Evolutionary conservation across 1,140 invertebrate species (phyloP), one percentile per base, ranked within the genome.

Genomic region (Drosophila ananassae): DNA sequence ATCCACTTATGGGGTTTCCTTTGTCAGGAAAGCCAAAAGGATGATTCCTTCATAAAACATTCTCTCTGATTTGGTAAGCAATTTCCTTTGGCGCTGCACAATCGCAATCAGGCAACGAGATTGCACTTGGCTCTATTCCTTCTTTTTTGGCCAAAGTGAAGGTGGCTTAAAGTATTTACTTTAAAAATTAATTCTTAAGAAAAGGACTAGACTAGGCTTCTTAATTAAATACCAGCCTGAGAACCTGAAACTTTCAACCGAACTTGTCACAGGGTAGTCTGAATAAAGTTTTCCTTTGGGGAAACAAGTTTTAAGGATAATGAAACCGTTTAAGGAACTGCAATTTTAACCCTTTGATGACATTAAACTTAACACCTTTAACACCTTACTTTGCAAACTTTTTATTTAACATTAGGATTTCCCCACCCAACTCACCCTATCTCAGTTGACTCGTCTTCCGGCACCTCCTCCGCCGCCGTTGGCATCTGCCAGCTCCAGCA

Each of bases 371-470:
- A 17, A 17, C 17, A 17, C 17, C 17, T 17, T 17, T 17, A 17
- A 28, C 25, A 28, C 25, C 25, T 17, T 17, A 28, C 7, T 28
- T 28, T 1, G 7, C 7, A 28, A 28, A 28, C 3, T 13, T 17
- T 41, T 21, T 34, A 28, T 28, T 52, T 5, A 41, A 4, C 3
- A 21, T 5, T 24, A 1, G 4, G 37, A 3, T 12, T 13, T 17
- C 25, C 37, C 24, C 9, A 2, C 28, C 1, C 17, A 46, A 89
- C 89, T 91, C 39, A 91, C 89, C 89, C 73, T 90, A 48, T 77
- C 81, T 91, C 89, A 91, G 89, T 91, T 90, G 48, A 56, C 54
- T 57, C 62, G 59, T 3, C 58, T 57, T 17, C 51, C 55, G n/a
- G 39, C 47, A 1, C 41, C 76, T n/a, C 50, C 54, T 32, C 51